Conservation (phyloP, 1,140 invertebrate species). For the Formica exsecta region DNA sequence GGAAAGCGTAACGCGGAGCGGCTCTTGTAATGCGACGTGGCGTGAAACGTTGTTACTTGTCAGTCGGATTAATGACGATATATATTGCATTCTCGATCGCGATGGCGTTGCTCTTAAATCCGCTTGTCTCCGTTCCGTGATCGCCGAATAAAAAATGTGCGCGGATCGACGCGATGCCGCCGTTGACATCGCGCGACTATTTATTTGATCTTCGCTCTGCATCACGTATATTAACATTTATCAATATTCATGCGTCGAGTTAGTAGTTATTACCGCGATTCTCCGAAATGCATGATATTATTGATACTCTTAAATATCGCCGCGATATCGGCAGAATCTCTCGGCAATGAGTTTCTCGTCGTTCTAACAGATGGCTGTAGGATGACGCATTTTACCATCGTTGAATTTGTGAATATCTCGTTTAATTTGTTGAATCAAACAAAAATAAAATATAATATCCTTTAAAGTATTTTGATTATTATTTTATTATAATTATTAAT, state of each 20-base stretch:
- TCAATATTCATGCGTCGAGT: conserved; percentile 49
- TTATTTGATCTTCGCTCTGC: not conserved
- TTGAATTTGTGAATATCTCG: not conserved
- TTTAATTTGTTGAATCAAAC: not conserved
- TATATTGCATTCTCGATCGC: conserved; percentile 59
- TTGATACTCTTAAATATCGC: not conserved
- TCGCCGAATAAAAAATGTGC: conserved; percentile 66
- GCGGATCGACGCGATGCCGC: not conserved
- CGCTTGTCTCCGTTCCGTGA: not conserved
- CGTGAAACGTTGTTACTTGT: conserved; percentile 71
- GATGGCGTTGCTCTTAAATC: conserved; percentile 52
- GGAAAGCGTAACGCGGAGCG: not conserved
- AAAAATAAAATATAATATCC: not conserved
- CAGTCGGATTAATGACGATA: conserved; percentile 69
- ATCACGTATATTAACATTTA: conserved; percentile 14
- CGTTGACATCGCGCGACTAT: not conserved
- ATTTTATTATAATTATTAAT: not conserved
- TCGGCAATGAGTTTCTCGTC: conserved; percentile 4
- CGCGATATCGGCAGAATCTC: not conserved
- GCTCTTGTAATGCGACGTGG: conserved; percentile 47
- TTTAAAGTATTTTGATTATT: not conserved
- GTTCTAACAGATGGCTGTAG: conserved; percentile 52
- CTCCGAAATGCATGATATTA: not conserved
- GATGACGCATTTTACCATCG: not conserved
- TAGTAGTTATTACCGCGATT: conserved; percentile 24